A percentile compares a stretch with the other conserved stretches of the same genome.
Evolutionary conservation across 2,888 invertebrate genomes (phyloP).

Genomic region (Pelosia muscerda): DNA sequence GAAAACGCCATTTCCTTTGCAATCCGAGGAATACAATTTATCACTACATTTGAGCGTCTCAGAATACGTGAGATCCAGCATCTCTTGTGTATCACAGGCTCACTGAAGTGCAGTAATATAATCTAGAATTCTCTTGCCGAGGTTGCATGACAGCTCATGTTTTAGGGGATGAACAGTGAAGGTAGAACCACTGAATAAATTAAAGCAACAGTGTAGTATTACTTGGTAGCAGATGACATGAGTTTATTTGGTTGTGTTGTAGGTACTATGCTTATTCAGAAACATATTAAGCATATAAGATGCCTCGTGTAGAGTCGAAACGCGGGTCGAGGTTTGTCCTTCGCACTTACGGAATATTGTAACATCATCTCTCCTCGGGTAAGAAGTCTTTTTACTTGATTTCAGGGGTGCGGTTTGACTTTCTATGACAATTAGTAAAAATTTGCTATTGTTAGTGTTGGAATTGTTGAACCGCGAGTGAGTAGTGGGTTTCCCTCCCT

Average conservation of each 20-base stretch:
- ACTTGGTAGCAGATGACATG: background rate
- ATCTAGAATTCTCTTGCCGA: background rate
- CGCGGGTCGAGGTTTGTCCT: too few relatives aligned
- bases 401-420: too few relatives aligned
- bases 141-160: background rate
- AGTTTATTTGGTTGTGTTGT: background rate
- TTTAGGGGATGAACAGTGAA: background rate
- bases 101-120: background rate
- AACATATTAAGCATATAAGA: too few relatives aligned
- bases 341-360: too few relatives aligned
- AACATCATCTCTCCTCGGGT: too few relatives aligned
- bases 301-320: too few relatives aligned
- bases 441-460: too few relatives aligned
- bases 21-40: background rate
- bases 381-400: too few relatives aligned
- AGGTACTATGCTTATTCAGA: too few relatives aligned
- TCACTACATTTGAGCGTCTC: background rate
- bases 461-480: too few relatives aligned
- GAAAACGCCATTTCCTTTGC: background rate
- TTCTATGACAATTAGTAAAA: too few relatives aligned
- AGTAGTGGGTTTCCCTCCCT: too few relatives aligned
- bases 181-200: background rate
- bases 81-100: background rate
- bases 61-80: background rate
- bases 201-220: background rate